These are phyloP conservation scores for Peribatodes rhomboidaria DNA, from an alignment of 2,888 invertebrate species.

Conservation along the genomic window DNA sequence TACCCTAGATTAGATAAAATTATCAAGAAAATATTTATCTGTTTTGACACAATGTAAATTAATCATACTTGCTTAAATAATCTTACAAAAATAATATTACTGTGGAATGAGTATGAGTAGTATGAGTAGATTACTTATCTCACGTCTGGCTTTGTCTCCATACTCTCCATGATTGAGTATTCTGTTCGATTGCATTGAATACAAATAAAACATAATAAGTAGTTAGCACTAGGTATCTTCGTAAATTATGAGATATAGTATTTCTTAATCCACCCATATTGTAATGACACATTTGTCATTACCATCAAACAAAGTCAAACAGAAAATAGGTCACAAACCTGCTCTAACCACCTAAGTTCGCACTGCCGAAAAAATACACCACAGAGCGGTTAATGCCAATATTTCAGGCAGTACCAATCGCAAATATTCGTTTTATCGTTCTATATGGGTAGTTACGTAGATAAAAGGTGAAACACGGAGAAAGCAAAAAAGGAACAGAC, in stretches of 20 bases:
- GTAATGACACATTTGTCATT: not conserved
- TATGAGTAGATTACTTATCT: too few species aligned
- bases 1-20: conserved; percentile 1
- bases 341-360: not conserved
- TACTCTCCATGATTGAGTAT: too few species aligned
- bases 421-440: conserved; percentile 40
- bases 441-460: conserved; percentile 39
- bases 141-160: too few species aligned
- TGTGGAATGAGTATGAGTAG: too few species aligned
- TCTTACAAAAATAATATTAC: too few species aligned
- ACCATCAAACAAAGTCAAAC: not conserved
- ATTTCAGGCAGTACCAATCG: conserved; percentile 34
- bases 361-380: conserved; percentile 14
- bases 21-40: not conserved
- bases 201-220: too few species aligned
- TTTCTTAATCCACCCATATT: too few species aligned
- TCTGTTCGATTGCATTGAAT: too few species aligned
- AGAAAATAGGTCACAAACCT: conserved; percentile 20
- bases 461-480: conserved; percentile 43
- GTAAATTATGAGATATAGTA: too few species aligned
- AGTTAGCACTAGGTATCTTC: too few species aligned
- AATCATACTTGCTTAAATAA: not conserved
- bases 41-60: not conserved
- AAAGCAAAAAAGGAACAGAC: conserved; percentile 65
- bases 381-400: conserved; percentile 22